These are phyloP conservation scores for Lacerta viridis DNA, from an alignment of 2,797 vertebrate species.

Conservation along the genomic window DNA sequence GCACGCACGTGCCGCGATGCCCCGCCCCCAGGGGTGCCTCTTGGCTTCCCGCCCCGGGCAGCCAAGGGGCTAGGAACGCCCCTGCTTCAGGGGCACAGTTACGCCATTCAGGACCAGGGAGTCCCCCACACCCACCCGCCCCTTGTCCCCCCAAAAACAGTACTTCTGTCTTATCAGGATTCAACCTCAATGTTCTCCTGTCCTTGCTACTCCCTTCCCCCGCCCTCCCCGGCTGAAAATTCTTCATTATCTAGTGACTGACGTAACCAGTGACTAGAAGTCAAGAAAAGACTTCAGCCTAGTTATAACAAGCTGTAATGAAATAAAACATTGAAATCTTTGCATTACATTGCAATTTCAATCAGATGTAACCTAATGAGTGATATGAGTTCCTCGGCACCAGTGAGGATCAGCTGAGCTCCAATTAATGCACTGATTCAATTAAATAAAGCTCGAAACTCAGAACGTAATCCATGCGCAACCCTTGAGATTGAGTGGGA, in stretches of 20 bases:
- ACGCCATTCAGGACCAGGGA: no score
- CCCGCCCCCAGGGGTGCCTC: no score
- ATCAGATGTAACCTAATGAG: background rate
- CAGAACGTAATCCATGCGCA: background rate
- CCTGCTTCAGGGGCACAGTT: no score
- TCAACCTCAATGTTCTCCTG: background rate
- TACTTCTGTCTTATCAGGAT: no score
- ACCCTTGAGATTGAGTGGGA: background rate
- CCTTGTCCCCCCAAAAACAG: no score
- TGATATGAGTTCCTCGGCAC: background rate
- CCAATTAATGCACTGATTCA: background rate
- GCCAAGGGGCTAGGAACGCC: no score
- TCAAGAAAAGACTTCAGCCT: background rate
- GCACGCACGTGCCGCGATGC: no score
- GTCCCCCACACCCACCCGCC: no score
- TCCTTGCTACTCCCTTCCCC: background rate
- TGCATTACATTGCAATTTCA: background rate
- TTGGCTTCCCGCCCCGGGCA: no score
- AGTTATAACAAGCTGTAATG: background rate
- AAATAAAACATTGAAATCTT: background rate
- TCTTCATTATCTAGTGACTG: background rate
- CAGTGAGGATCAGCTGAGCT: background rate
- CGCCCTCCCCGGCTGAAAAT: background rate
- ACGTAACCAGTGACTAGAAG: background rate
- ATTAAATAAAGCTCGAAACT: conserved; percentile 16